phyloP scores from a whole-genome alignment of 2,113 vertebrate species.

The Rousettus leschenaultii region DNA sequence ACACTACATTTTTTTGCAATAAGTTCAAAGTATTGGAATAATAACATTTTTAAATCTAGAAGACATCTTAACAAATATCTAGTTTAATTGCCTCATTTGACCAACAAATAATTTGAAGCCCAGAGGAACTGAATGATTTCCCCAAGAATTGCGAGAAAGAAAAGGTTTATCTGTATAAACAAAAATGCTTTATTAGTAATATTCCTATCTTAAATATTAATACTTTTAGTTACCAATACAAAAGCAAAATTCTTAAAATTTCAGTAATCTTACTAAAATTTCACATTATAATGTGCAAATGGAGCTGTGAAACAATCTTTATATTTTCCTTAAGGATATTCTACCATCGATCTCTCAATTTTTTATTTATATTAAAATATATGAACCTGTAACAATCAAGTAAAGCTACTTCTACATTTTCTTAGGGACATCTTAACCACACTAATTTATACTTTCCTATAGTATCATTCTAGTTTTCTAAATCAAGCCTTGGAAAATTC shows the following conservation, averaged over 20 bases:
- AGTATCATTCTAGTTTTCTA: background rate
- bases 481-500: background rate
- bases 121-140: background rate
- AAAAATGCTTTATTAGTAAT: background rate
- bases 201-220: slow-evolving; percentile 9
- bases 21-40: background rate
- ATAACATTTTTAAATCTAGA: background rate
- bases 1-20: background rate
- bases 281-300: slow-evolving; percentile 1
- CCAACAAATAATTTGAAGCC: background rate
- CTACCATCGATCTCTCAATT: background rate
- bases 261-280: slow-evolving; percentile 21
- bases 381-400: background rate
- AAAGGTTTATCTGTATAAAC: background rate
- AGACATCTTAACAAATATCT: slow-evolving; percentile 19
- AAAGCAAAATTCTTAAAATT: background rate
- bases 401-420: background rate
- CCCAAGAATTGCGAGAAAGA: background rate
- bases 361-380: slow-evolving; percentile 5
- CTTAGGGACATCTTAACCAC: background rate
- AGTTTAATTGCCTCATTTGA: background rate
- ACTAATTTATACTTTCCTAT: background rate
- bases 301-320: background rate
- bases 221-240: background rate
- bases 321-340: background rate